phyloP scores from a whole-genome alignment of 53 echinoderm and acorn worm species.

The Crossaster papposus region DNA sequence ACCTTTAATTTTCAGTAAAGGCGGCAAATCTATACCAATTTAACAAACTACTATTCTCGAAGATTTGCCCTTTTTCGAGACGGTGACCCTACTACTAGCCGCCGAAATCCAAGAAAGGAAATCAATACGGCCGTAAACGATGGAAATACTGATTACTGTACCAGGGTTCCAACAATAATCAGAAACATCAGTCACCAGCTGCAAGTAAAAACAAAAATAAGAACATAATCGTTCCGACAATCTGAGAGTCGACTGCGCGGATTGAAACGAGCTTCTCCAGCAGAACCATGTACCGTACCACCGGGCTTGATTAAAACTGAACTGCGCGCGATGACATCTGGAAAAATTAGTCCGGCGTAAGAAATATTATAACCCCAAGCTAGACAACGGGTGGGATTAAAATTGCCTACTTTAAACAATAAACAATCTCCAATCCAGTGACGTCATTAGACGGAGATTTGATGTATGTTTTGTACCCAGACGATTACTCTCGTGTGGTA shows the following conservation, averaged over 20 bases:
- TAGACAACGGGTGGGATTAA: neutral
- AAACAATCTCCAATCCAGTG: neutral
- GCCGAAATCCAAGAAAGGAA: too few relatives aligned
- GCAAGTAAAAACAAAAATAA: neutral
- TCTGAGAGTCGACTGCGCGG: too few relatives aligned
- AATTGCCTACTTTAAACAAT: too few relatives aligned
- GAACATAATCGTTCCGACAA: neutral
- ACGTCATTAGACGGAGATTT: neutral
- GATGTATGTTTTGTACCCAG: neutral
- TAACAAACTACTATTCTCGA: too few relatives aligned
- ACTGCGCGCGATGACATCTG: slow-evolving; percentile 1
- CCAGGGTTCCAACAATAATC: too few relatives aligned
- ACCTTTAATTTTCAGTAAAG: too few relatives aligned
- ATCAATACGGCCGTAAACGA: too few relatives aligned
- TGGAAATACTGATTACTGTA: too few relatives aligned
- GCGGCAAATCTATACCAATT: too few relatives aligned
- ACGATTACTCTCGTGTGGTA: neutral
- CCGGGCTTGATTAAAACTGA: neutral
- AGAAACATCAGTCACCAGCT: neutral
- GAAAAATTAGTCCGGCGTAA: slow-evolving; percentile 14
- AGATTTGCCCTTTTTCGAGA: too few relatives aligned
- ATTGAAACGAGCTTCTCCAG: neutral
- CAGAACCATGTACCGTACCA: neutral
- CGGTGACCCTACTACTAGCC: too few relatives aligned
- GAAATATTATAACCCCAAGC: slow-evolving; percentile 6